Conservation (phyloP, 2,888 invertebrate species). For the Blomia tropicalis region DNA sequence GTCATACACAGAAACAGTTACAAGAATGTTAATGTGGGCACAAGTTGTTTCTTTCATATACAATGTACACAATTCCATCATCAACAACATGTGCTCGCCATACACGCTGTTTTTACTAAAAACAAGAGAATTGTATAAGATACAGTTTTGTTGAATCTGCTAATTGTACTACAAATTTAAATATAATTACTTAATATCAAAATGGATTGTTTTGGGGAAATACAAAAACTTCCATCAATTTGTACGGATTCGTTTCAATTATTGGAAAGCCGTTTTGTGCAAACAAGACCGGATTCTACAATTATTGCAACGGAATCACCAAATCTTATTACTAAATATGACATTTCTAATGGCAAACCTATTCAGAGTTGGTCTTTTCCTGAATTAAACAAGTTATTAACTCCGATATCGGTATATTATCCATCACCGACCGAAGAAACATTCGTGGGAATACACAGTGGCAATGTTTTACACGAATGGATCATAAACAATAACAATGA, state of each 20-base stretch:
- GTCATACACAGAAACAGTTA: too few relatives aligned
- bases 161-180: too few relatives aligned
- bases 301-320: neutral
- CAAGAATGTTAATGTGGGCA: too few relatives aligned
- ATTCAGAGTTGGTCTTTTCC: conserved; percentile 9
- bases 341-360: neutral
- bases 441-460: neutral
- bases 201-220: conserved; percentile 10
- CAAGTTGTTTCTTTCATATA: too few relatives aligned
- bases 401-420: conserved; percentile 2
- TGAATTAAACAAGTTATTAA: neutral
- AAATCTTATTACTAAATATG: neutral
- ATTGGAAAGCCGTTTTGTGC: neutral
- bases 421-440: neutral
- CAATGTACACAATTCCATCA: too few relatives aligned
- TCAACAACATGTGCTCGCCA: too few relatives aligned
- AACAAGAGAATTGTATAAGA: too few relatives aligned
- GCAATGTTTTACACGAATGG: conserved; percentile 2
- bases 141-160: too few relatives aligned
- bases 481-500: neutral
- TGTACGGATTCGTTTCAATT: neutral
- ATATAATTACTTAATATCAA: neutral
- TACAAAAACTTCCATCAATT: neutral
- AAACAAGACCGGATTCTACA: neutral
- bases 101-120: too few relatives aligned